phyloP scores from a whole-genome alignment of 2,888 invertebrate genomes.

The Stramonita haemastoma region DNA sequence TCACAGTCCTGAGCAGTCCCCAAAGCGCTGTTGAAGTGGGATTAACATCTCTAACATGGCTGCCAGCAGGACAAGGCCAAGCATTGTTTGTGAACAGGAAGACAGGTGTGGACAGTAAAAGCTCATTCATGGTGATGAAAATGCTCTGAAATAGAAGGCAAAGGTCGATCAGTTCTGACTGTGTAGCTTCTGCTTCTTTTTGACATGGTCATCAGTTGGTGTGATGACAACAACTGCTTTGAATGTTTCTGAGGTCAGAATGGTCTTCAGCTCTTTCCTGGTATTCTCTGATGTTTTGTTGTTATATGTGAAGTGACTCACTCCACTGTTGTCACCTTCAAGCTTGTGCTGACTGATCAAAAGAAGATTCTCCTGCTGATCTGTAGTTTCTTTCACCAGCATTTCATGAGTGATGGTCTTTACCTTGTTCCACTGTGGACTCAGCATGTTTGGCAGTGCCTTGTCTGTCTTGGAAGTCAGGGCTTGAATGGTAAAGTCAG shows the following conservation, averaged over 20 bases:
- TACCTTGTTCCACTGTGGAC: background rate
- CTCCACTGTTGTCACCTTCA: background rate
- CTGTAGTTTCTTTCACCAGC: background rate
- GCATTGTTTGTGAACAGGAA: conserved; percentile 39
- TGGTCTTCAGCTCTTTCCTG: background rate
- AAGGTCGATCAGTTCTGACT: conserved; percentile 30
- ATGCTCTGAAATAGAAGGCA: conserved; percentile 41
- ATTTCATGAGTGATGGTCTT: background rate
- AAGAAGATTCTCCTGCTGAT: conserved; percentile 37
- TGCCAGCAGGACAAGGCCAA: conserved; percentile 2
- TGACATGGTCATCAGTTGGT: background rate
- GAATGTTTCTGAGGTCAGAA: background rate
- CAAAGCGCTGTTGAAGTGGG: conserved; percentile 46
- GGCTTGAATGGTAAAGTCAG: background rate
- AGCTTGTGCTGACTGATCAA: background rate
- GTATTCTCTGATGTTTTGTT: background rate
- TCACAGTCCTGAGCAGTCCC: conserved; percentile 46
- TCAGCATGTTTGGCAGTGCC: background rate
- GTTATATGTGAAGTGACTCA: background rate
- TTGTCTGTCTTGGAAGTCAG: conserved; percentile 7
- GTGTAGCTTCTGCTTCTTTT: background rate
- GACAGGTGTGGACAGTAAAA: conserved; percentile 8
- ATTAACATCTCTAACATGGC: conserved; percentile 24
- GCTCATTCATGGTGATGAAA: conserved; percentile 25
- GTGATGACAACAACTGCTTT: background rate